These are phyloP conservation scores for Spodoptera exigua DNA, from an alignment of 2,888 invertebrate species.

Conservation along the genomic window DNA sequence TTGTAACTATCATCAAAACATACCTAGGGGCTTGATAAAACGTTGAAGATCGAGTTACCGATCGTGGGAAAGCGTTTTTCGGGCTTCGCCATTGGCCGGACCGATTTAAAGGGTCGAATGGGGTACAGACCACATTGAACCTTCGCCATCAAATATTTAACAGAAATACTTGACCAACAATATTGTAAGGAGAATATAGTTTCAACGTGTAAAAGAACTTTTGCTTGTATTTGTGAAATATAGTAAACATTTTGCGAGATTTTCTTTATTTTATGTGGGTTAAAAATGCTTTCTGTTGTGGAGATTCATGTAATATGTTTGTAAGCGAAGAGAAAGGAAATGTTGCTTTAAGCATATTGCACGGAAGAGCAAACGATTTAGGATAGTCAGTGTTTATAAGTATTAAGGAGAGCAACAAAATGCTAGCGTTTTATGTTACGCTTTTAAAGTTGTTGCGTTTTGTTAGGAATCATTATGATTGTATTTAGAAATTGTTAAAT, in stretches of 20 bases:
- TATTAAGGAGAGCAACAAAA: too few species aligned
- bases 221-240: conserved; percentile 14
- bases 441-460: too few species aligned
- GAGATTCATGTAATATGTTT: conserved; percentile 18
- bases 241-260: neutral
- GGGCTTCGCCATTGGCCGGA: conserved; percentile 24
- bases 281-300: conserved; percentile 27
- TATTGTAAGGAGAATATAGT: conserved; percentile 11
- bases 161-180: conserved; percentile 32
- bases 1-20: conserved; percentile 21
- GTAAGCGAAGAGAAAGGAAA: neutral
- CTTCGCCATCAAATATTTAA: conserved; percentile 51
- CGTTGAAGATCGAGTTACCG: conserved; percentile 27
- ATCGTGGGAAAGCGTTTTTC: conserved; percentile 31
- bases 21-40: conserved; percentile 39
- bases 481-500: too few species aligned
- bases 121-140: conserved; percentile 28
- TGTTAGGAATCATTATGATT: too few species aligned
- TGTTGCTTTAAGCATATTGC: too few species aligned
- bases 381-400: neutral
- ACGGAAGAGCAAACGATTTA: too few species aligned
- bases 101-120: conserved; percentile 56
- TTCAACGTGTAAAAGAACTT: neutral
- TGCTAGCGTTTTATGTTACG: too few species aligned
- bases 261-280: conserved; percentile 24